phyloP scores from a whole-genome alignment of 2,888 invertebrate genomes.

The Mamestra brassicae region DNA sequence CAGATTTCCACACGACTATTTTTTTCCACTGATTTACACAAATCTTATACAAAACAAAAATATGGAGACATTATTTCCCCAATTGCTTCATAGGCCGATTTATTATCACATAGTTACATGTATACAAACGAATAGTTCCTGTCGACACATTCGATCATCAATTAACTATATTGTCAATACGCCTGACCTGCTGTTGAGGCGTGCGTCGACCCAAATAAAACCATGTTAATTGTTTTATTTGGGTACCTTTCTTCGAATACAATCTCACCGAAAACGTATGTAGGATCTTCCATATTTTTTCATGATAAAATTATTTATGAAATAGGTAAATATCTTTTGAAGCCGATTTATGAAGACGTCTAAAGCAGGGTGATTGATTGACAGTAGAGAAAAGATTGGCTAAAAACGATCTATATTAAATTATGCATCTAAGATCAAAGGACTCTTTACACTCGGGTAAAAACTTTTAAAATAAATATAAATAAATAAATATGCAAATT shows the following conservation, averaged over 20 bases:
- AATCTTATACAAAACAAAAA: neutral
- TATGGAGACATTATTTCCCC: neutral
- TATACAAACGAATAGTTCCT: neutral
- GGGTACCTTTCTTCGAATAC: neutral
- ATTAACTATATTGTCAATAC: constrained; percentile 48
- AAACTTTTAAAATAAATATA: constrained; percentile 2
- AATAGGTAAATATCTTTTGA: too few relatives aligned
- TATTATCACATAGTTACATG: constrained; percentile 20
- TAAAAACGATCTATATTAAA: constrained; percentile 21
- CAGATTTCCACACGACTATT: neutral
- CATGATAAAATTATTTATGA: constrained; percentile 3
- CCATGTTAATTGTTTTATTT: constrained; percentile 5
- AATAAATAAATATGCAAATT: neutral
- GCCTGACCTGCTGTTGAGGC: constrained; percentile 37
- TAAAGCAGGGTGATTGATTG: constrained; percentile 27
- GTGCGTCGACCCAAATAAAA: constrained; percentile 46
- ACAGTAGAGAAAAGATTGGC: constrained; percentile 10
- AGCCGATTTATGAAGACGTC: constrained; percentile 2
- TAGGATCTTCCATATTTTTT: constrained; percentile 11
- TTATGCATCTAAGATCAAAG: constrained; percentile 5
- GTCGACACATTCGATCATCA: constrained; percentile 40
- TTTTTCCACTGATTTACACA: neutral
- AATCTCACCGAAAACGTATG: neutral
- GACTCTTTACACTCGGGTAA: neutral
- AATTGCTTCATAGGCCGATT: constrained; percentile 13